Evolutionary conservation across 1,140 invertebrate species (phyloP).

Genomic region (Anoplolepis gracilipes): DNA sequence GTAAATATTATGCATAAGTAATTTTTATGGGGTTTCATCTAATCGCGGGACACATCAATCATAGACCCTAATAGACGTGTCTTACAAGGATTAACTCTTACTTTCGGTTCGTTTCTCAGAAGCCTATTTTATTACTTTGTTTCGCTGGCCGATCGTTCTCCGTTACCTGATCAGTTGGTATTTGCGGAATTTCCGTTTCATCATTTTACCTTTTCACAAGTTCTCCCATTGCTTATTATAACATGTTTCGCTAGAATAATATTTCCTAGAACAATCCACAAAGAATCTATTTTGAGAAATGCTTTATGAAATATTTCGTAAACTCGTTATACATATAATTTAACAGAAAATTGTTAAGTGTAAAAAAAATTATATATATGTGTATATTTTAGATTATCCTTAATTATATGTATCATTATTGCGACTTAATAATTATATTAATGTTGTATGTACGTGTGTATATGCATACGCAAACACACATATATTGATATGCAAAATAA

Average conservation of each 20-base stretch:
- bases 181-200: slow-evolving; percentile 24
- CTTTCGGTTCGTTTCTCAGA: slow-evolving; percentile 48
- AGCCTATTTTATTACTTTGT: slow-evolving; percentile 48
- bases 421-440: neutral
- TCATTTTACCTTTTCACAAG: neutral
- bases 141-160: neutral
- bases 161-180: slow-evolving; percentile 12
- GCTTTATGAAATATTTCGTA: slow-evolving; percentile 1
- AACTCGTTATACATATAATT: neutral
- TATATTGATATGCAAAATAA: neutral
- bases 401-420: neutral
- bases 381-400: too few species aligned
- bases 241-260: slow-evolving; percentile 34
- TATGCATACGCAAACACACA: too few species aligned
- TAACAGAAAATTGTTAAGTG: neutral
- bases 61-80: neutral
- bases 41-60: neutral
- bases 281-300: neutral
- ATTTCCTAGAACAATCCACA: slow-evolving; percentile 35
- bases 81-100: slow-evolving; percentile 41
- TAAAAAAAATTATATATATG: too few species aligned
- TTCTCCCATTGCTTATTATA: neutral
- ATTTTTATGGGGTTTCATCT: neutral
- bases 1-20: neutral
- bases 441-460: neutral